These are phyloP conservation scores for Plusia festucae DNA, from an alignment of 2,888 invertebrate species.

Conservation along the genomic window DNA sequence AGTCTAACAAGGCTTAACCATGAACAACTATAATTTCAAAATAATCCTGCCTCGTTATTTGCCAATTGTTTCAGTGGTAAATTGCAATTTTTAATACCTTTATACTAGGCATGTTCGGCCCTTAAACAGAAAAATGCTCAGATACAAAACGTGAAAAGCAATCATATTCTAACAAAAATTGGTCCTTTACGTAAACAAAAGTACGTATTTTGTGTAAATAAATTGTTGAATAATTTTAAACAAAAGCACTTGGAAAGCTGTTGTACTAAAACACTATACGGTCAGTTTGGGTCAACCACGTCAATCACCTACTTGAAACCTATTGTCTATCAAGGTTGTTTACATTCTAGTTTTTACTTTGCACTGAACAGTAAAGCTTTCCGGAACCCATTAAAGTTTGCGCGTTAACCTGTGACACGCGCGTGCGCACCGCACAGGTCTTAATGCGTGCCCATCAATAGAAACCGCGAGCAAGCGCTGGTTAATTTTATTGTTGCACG, in stretches of 20 bases:
- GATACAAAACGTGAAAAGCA: too few species aligned
- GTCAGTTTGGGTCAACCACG: background rate
- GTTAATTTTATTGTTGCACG: conserved; percentile 10
- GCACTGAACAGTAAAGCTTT: conserved; percentile 38
- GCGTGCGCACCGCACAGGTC: conserved; percentile 37
- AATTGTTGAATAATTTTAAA: too few species aligned
- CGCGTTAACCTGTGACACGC: conserved; percentile 42
- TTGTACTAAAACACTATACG: background rate
- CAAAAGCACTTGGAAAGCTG: background rate
- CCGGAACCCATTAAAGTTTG: conserved; percentile 28
- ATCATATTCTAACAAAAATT: too few species aligned
- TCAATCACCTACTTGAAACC: background rate
- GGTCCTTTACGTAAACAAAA: too few species aligned
- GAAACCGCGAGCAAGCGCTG: conserved; percentile 24
- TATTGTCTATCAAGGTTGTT: conserved; percentile 23
- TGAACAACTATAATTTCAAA: too few species aligned
- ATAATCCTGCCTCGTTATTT: too few species aligned
- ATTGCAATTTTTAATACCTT: too few species aligned
- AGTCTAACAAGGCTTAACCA: background rate
- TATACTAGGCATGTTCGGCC: too few species aligned
- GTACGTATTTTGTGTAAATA: too few species aligned
- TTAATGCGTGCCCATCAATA: conserved; percentile 31
- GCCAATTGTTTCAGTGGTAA: too few species aligned
- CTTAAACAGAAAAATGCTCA: too few species aligned
- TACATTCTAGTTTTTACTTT: conserved; percentile 20